Evolutionary conservation across 2,113 vertebrate species (phyloP), one percentile per base, ranked within the genome.

Genomic region (Mionectes macconnelli): DNA sequence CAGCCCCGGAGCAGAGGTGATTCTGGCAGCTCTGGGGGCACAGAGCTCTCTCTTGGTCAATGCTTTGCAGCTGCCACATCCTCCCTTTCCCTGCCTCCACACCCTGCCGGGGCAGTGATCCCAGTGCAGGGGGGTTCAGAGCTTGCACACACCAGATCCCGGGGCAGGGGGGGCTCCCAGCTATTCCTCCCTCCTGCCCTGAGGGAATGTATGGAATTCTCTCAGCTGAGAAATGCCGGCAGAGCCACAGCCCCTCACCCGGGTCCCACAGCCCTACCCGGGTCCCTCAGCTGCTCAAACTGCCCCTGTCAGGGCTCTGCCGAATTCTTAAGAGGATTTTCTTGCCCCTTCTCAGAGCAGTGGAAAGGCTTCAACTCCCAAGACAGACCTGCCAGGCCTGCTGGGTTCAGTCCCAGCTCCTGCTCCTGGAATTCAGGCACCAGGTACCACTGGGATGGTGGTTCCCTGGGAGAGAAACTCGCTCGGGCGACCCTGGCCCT

Each of bases 1-100:
- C n/a, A 31, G 55, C 2, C 15, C 0, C 0, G 12, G 53, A 39
- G 19, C 3, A 28, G 40, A 0, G 4, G 18, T 1, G 37, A 14
- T 24, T 33, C 33, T 1, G 2, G 78, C 17, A 37, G 80, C 20
- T 52, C 55, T 56, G 55, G 14, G n/a, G 56, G 33, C 52, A 53
- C 52, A 53, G 52, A 28, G 52, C 24, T 56, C 19, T 23, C 37
- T 18, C 62, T 23, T 23, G 75, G 17, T 23, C 2, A 17, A 30
- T 0, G 30, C 55, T 68, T 7, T 2, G 12, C 37, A 73, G 78
- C 79, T 69, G 62, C 75, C 76, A 37, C 0, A 0, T 45, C 68
- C 59, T 45, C 49, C 80, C 66, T 19, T 42, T 45, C 56, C 73
- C 31, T 22, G 31, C n/a, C 31, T 20, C 8, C 13, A 52, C 50